Percentiles rank a stretch among this genome's conserved stretches.
phyloP scores from a whole-genome alignment of 2,888 invertebrate species.

The Drepanosiphum platanoidis region DNA sequence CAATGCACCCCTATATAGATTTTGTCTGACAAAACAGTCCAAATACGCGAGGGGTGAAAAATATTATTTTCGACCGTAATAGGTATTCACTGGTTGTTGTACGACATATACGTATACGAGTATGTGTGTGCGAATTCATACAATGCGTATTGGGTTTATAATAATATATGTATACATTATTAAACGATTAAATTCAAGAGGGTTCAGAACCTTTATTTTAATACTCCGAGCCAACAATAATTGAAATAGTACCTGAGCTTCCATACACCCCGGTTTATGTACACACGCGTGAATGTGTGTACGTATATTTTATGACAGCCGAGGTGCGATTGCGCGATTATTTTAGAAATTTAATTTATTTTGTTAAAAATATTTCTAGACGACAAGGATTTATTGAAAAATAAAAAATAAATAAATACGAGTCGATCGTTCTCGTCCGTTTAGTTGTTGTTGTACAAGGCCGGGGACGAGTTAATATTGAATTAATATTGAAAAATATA shows the following conservation, averaged over 20 bases:
- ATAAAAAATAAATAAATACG: too few species aligned
- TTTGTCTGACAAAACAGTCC: slow-evolving; percentile 41
- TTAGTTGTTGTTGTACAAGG: too few species aligned
- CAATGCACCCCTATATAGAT: slow-evolving; percentile 30
- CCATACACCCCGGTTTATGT: too few species aligned
- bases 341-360: not conserved
- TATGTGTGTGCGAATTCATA: too few species aligned
- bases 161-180: not conserved
- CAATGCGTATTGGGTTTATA: not conserved
- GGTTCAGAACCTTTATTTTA: not conserved
- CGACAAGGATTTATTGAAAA: too few species aligned
- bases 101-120: not conserved
- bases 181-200: not conserved
- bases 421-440: too few species aligned
- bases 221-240: not conserved
- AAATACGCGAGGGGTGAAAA: not conserved
- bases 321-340: too few species aligned
- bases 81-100: not conserved
- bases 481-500: too few species aligned
- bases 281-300: not conserved
- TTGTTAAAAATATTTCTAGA: not conserved
- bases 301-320: not conserved
- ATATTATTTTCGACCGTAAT: slow-evolving; percentile 35
- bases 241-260: not conserved
- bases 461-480: too few species aligned